phyloP scores from a whole-genome alignment of 2,113 vertebrate genomes.

The Terrapene triunguis region DNA sequence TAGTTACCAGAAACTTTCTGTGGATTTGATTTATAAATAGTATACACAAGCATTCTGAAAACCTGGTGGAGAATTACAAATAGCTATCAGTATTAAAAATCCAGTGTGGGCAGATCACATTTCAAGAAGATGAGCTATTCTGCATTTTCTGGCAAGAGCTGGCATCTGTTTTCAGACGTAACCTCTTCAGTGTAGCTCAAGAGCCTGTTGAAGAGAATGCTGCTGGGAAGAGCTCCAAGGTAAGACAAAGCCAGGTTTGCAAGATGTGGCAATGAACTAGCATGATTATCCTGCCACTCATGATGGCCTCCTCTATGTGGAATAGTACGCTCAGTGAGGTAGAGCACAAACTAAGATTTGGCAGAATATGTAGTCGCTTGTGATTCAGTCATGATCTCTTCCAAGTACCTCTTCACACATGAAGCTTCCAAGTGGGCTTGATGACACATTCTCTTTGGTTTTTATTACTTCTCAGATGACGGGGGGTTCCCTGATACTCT shows the following conservation, averaged over 20 bases:
- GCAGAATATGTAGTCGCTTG: slow-evolving; percentile 35
- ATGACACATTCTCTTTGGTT: slow-evolving; percentile 41
- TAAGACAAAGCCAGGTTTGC: slow-evolving; percentile 72
- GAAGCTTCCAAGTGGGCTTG: slow-evolving; percentile 67
- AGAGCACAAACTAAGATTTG: neutral
- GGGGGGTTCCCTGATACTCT: slow-evolving; percentile 57
- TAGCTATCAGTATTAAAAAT: slow-evolving; percentile 51
- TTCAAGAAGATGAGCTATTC: slow-evolving; percentile 63
- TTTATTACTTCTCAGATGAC: slow-evolving; percentile 47
- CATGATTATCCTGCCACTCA: slow-evolving; percentile 56
- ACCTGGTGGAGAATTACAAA: slow-evolving; percentile 10
- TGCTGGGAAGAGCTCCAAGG: slow-evolving; percentile 69
- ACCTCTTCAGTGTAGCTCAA: slow-evolving; percentile 69
- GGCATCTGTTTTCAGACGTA: slow-evolving; percentile 76
- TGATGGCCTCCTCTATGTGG: slow-evolving; percentile 6
- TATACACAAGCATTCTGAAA: neutral
- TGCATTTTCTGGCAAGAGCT: slow-evolving; percentile 73
- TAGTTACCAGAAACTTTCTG: neutral
- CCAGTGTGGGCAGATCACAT: slow-evolving; percentile 52
- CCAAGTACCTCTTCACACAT: slow-evolving; percentile 65
- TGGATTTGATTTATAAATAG: neutral
- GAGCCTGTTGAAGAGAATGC: slow-evolving; percentile 60
- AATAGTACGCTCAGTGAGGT: neutral
- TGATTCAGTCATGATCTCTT: slow-evolving; percentile 56
- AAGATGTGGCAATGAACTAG: slow-evolving; percentile 67